Conservation (phyloP, 2,797 vertebrate genomes). For the Catostomus latipinnis region DNA sequence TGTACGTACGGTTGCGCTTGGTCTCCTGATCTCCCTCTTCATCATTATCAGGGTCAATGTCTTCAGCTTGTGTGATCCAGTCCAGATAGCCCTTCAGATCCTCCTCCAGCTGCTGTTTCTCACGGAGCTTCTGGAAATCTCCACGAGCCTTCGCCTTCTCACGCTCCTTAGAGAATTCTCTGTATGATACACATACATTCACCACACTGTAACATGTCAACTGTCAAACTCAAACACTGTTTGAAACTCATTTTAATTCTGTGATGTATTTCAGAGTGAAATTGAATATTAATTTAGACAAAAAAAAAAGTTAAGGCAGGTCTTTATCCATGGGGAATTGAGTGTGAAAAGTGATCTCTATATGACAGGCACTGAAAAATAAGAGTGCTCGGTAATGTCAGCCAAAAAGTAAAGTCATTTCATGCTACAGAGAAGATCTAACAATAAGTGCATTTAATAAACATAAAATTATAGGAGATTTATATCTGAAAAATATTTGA, state of each 20-base stretch:
- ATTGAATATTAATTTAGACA: neutral
- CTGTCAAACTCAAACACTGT: too few relatives aligned
- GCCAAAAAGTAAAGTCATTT: neutral
- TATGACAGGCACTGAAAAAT: too few relatives aligned
- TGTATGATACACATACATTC: slow-evolving; percentile 65
- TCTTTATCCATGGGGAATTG: too few relatives aligned
- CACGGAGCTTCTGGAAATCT: slow-evolving; percentile 97
- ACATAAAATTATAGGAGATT: too few relatives aligned
- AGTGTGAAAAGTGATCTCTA: too few relatives aligned
- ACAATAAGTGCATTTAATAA: too few relatives aligned
- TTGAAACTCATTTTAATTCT: too few relatives aligned
- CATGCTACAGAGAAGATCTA: too few relatives aligned
- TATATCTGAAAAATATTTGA: too few relatives aligned
- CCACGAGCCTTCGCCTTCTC: slow-evolving; percentile 98
- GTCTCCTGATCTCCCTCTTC: slow-evolving; percentile 90
- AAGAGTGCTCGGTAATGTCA: too few relatives aligned
- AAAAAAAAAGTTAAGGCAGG: too few relatives aligned
- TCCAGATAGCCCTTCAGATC: slow-evolving; percentile 98
- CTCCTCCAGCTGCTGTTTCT: slow-evolving; percentile 98
- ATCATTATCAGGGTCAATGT: slow-evolving; percentile 97
- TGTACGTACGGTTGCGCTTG: slow-evolving; percentile 90
- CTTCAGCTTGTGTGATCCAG: slow-evolving; percentile 98
- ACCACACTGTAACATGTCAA: neutral
- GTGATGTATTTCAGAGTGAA: neutral
- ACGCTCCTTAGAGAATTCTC: slow-evolving; percentile 98